Percentiles rank a stretch among this genome's conserved stretches.
Conservation (phyloP, 2,888 invertebrate genomes). For the Leptopilina myrica region DNA sequence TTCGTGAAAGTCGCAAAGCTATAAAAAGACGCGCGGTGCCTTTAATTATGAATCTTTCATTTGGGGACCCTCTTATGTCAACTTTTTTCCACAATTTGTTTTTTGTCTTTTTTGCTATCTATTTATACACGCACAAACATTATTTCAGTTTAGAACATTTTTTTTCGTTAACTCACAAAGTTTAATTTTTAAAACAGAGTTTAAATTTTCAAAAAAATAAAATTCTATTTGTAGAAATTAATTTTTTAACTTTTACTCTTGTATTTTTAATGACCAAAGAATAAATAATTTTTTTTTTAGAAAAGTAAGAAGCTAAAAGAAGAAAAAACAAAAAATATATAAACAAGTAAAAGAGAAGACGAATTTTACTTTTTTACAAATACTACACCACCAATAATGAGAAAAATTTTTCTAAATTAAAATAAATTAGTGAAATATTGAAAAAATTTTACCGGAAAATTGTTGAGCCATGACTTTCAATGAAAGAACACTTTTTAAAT, state of each 20-base stretch:
- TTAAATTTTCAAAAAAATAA: too few species aligned
- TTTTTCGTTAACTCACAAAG: background rate
- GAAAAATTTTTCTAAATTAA: too few species aligned
- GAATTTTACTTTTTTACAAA: too few species aligned
- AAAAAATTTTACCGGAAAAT: background rate
- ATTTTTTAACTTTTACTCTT: too few species aligned
- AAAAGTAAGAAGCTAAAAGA: too few species aligned
- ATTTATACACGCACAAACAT: background rate
- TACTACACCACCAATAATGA: too few species aligned
- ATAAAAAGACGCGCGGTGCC: constrained; percentile 5
- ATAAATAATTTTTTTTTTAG: too few species aligned
- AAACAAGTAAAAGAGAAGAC: too few species aligned
- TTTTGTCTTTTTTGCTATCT: background rate
- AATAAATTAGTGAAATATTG: background rate
- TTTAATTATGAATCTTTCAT: constrained; percentile 22
- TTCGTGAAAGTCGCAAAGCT: constrained; percentile 9
- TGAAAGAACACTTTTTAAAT: background rate
- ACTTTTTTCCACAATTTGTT: constrained; percentile 5
- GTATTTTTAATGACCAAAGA: too few species aligned
- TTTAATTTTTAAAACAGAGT: too few species aligned
- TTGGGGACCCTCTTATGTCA: background rate
- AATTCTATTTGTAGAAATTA: too few species aligned
- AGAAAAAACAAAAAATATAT: too few species aligned
- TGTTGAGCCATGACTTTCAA: background rate
- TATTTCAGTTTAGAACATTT: background rate